Percentiles rank a stretch among this genome's conserved stretches.
These are phyloP conservation scores for Agonopterix subpropinquella DNA, from an alignment of 2,888 invertebrate species.

Conservation along the genomic window DNA sequence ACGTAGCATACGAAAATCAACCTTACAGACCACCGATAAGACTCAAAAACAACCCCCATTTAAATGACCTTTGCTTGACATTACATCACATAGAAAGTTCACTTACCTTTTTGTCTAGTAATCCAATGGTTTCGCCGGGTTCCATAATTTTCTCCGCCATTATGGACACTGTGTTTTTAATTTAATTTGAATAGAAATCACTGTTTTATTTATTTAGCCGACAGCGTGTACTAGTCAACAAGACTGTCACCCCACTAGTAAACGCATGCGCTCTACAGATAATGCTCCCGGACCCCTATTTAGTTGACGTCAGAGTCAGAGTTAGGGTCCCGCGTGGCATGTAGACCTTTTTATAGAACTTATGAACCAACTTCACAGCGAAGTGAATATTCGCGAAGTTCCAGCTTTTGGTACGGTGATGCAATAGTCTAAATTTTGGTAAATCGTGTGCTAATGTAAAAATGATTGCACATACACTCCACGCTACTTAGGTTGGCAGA, in stretches of 20 bases:
- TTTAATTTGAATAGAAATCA: neutral
- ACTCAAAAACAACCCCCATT: slow-evolving; percentile 18
- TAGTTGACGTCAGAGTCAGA: slow-evolving; percentile 13
- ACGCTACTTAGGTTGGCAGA: too few relatives aligned
- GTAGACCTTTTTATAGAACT: neutral
- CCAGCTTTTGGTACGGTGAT: too few relatives aligned
- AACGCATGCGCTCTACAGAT: slow-evolving; percentile 37
- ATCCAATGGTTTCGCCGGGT: slow-evolving; percentile 50
- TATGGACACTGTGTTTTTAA: slow-evolving; percentile 12
- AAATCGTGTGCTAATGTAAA: too few relatives aligned
- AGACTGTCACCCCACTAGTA: slow-evolving; percentile 29
- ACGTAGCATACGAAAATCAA: slow-evolving; percentile 17
- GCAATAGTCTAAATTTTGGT: too few relatives aligned
- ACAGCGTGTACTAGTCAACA: neutral
- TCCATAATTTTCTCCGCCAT: slow-evolving; percentile 43
- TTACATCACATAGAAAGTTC: slow-evolving; percentile 29
- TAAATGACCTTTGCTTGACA: slow-evolving; percentile 53
- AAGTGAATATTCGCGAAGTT: too few relatives aligned
- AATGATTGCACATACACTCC: too few relatives aligned
- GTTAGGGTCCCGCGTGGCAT: neutral
- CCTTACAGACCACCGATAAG: slow-evolving; percentile 15
- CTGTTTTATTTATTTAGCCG: neutral
- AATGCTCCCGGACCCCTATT: slow-evolving; percentile 33
- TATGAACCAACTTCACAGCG: too few relatives aligned
- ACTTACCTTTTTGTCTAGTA: slow-evolving; percentile 63